A percentile compares a stretch with the other conserved stretches of the same genome.
phyloP scores from a whole-genome alignment of 2,797 vertebrate species.

The Takifugu ocellatus region DNA sequence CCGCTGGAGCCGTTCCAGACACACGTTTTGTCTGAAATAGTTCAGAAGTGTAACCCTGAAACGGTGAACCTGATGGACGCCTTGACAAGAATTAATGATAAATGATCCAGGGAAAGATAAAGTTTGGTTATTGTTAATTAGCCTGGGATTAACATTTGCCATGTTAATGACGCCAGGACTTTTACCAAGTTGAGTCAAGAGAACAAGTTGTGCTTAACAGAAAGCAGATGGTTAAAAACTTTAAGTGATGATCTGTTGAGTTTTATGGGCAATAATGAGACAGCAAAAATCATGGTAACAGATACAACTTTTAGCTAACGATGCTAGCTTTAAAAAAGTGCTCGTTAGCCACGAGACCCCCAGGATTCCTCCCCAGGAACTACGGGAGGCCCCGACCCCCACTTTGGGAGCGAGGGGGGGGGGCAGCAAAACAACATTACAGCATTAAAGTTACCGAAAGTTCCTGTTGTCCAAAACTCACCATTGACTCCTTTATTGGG shows the following conservation, averaged over 20 bases:
- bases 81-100: no score
- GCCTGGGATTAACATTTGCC: no score
- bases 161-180: neutral
- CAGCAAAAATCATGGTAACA: no score
- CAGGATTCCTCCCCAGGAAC: slow-evolving; percentile 5
- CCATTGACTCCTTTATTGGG: slow-evolving; percentile 87
- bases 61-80: neutral
- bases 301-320: slow-evolving; percentile 11
- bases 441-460: neutral
- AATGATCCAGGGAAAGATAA: no score
- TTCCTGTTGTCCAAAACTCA: slow-evolving; percentile 63
- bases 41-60: neutral
- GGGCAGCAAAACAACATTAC: neutral
- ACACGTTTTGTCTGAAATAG: slow-evolving; percentile 16
- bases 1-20: slow-evolving; percentile 28
- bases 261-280: no score
- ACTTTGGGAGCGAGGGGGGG: slow-evolving; percentile 7
- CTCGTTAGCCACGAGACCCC: slow-evolving; percentile 22
- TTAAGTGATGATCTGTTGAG: no score
- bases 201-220: neutral
- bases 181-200: neutral
- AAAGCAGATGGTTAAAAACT: no score
- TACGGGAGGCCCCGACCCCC: slow-evolving; percentile 9
- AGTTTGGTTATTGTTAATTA: no score
- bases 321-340: slow-evolving; percentile 11